Conservation (phyloP, 1,140 invertebrate species). For the Pectinophora gossypiella region DNA sequence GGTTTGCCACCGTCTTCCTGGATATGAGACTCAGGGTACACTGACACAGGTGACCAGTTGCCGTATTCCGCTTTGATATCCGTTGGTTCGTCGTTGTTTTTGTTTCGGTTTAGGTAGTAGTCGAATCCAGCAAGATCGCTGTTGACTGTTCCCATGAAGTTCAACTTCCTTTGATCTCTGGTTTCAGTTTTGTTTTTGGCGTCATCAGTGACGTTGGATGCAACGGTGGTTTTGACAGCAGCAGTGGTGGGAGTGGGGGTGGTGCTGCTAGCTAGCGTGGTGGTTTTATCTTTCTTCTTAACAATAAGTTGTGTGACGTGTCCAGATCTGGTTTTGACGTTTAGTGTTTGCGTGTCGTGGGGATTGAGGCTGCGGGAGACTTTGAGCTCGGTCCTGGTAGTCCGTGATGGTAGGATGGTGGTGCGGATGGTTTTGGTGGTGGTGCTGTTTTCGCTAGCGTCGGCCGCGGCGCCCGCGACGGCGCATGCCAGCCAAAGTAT, state of each 20-base stretch:
- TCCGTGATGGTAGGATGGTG: slow-evolving; percentile 62
- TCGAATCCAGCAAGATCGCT: slow-evolving; percentile 66
- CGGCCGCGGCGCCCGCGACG: slow-evolving; percentile 28
- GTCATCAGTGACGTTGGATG: slow-evolving; percentile 36
- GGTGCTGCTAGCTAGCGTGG: slow-evolving; percentile 35
- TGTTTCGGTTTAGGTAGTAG: slow-evolving; percentile 66
- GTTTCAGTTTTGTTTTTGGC: slow-evolving; percentile 56
- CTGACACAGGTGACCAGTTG: slow-evolving; percentile 72
- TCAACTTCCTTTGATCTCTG: slow-evolving; percentile 65
- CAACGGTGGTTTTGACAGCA: slow-evolving; percentile 13
- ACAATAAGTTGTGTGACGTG: slow-evolving; percentile 85
- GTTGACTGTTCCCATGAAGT: slow-evolving; percentile 42
- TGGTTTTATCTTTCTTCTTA: slow-evolving; percentile 79
- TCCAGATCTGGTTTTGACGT: slow-evolving; percentile 84
- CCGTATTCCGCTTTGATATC: slow-evolving; percentile 71
- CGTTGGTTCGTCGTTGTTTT: slow-evolving; percentile 54
- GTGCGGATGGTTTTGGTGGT: slow-evolving; percentile 61
- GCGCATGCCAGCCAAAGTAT: slow-evolving; percentile 51
- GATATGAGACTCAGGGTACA: slow-evolving; percentile 67
- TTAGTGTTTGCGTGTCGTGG: slow-evolving; percentile 83
- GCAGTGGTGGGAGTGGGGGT: slow-evolving; percentile 45
- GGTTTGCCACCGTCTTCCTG: slow-evolving; percentile 57
- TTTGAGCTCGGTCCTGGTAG: slow-evolving; percentile 83
- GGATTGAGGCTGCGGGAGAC: slow-evolving; percentile 86
- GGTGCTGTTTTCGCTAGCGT: slow-evolving; percentile 42